Evolutionary conservation across 2,797 vertebrate species (phyloP).

Genomic region (Falco berigora): DNA sequence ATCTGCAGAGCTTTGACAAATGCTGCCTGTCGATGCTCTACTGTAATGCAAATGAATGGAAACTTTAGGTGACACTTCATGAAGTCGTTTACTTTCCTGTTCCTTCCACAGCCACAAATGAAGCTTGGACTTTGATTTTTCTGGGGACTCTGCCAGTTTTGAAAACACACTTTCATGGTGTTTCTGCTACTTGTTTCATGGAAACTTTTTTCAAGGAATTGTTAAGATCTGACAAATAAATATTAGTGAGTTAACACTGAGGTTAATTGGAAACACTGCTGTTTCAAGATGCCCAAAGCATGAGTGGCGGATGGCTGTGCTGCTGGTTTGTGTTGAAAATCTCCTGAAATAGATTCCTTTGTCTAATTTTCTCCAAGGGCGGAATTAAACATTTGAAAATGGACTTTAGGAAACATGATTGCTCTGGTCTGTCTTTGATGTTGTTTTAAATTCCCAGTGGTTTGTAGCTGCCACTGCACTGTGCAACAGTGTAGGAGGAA

Average conservation of each 20-base stretch:
- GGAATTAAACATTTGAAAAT: background rate
- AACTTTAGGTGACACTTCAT: background rate
- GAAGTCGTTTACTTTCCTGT: background rate
- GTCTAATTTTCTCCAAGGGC: background rate
- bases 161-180: background rate
- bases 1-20: background rate
- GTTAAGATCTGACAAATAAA: background rate
- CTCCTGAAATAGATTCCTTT: background rate
- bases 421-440: background rate
- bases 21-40: background rate
- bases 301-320: background rate
- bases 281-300: background rate
- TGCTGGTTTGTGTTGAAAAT: background rate
- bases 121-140: background rate
- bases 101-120: background rate
- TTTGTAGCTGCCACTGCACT: background rate
- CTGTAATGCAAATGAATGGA: background rate
- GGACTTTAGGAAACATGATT: background rate
- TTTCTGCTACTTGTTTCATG: background rate
- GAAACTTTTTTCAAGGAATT: background rate
- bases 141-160: background rate
- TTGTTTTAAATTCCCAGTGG: background rate
- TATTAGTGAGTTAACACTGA: background rate
- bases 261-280: background rate
- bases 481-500: background rate